Conservation (phyloP, 2,797 vertebrate genomes). For the Artibeus lituratus region DNA sequence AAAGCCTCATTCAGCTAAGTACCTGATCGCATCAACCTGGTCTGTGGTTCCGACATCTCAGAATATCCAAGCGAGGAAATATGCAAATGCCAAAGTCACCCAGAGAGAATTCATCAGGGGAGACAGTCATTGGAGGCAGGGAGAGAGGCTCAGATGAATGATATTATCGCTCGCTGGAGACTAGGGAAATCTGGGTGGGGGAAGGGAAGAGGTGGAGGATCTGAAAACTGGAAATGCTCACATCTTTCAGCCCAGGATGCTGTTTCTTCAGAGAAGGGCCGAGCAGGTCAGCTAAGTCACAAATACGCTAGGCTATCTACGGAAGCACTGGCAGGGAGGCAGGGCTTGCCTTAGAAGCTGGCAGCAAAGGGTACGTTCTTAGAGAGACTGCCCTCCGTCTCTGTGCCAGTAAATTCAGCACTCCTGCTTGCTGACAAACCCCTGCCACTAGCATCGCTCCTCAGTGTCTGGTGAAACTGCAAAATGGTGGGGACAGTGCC, state of each 20-base stretch:
- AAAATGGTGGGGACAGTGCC: not conserved
- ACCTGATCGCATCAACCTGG: slow-evolving; percentile 68
- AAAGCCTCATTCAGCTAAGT: slow-evolving; percentile 72
- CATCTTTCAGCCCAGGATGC: not conserved
- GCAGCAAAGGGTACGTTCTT: not conserved
- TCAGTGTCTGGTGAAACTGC: not conserved
- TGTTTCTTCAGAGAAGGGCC: slow-evolving; percentile 16
- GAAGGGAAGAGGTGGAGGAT: slow-evolving; percentile 17
- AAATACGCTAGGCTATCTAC: not conserved
- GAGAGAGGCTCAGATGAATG: slow-evolving; percentile 65
- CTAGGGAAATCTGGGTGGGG: slow-evolving; percentile 56
- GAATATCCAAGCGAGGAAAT: slow-evolving; percentile 71
- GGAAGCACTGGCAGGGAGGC: not conserved
- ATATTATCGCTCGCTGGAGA: slow-evolving; percentile 67
- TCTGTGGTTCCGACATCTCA: slow-evolving; percentile 65
- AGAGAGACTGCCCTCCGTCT: not conserved
- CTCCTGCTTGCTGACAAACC: not conserved
- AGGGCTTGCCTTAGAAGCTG: not conserved
- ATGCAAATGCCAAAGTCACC: slow-evolving; percentile 79
- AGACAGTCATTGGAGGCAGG: slow-evolving; percentile 68
- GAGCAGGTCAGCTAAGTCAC: not conserved
- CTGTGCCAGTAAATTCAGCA: not conserved
- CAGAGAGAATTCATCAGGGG: slow-evolving; percentile 78
- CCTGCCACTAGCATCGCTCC: not conserved
- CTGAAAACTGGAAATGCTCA: slow-evolving; percentile 23